A percentile compares a stretch with the other conserved stretches of the same genome.
Evolutionary conservation across 2,113 vertebrate species (phyloP).

Genomic region (Bambusicola thoracicus): DNA sequence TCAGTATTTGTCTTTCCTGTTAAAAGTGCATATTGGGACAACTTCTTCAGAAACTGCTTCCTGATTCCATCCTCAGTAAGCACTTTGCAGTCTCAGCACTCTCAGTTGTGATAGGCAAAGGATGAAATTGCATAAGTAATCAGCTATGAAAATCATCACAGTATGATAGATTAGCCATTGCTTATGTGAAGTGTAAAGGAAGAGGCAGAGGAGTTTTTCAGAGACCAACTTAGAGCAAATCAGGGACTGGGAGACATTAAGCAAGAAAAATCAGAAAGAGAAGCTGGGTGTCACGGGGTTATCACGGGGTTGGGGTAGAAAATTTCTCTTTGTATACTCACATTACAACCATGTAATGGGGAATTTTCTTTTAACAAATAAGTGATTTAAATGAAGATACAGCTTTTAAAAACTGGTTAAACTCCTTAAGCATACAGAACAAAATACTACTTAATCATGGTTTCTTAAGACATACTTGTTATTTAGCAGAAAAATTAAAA

Average conservation of each 20-base stretch:
- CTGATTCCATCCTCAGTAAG: neutral
- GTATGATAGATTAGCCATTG: too few relatives aligned
- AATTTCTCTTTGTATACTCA: neutral
- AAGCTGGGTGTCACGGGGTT: too few relatives aligned
- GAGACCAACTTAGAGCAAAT: neutral
- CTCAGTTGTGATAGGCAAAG: neutral
- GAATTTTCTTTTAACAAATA: neutral
- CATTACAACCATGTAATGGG: rapidly evolving
- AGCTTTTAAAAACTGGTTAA: neutral
- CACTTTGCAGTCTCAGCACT: neutral
- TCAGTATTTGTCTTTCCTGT: neutral
- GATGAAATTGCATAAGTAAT: neutral
- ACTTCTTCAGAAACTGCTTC: neutral
- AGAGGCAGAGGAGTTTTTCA: neutral
- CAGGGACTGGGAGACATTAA: neutral
- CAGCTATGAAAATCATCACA: neutral
- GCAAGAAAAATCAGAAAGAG: neutral
- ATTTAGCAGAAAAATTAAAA: neutral
- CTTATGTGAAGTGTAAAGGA: neutral
- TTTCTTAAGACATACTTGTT: neutral
- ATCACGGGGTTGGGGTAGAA: neutral
- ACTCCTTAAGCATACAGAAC: neutral
- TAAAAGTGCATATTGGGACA: neutral
- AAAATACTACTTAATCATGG: neutral
- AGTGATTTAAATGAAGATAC: neutral